Percentiles rank a stretch among this genome's conserved stretches.
These are phyloP conservation scores for Lepidotrigona ventralis DNA, from an alignment of 1,140 invertebrate species.

Conservation along the genomic window DNA sequence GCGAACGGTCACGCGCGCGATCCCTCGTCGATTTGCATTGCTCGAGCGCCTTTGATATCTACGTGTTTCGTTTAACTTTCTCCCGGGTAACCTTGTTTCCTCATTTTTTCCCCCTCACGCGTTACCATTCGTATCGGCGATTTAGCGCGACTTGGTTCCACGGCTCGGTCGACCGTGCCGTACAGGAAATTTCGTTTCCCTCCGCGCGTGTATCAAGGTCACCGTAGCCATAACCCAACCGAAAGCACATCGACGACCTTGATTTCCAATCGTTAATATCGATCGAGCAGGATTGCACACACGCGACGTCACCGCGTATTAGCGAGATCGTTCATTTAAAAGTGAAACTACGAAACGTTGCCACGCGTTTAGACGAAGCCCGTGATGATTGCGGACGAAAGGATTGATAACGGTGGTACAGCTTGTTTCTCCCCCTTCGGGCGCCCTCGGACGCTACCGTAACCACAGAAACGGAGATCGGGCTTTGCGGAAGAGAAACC, in stretches of 20 bases:
- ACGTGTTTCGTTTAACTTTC: conserved; percentile 49
- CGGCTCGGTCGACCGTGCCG: not conserved
- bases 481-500: too few relatives aligned
- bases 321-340: not conserved
- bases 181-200: not conserved
- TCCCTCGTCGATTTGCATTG: conserved; percentile 14
- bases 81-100: conserved; percentile 45
- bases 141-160: conserved; percentile 6
- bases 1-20: conserved; percentile 1
- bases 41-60: conserved; percentile 23
- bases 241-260: not conserved
- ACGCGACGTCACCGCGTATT: not conserved
- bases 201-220: conserved; percentile 1
- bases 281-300: not conserved
- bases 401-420: not conserved
- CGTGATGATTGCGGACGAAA: not conserved
- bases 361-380: not conserved
- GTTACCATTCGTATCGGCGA: conserved; percentile 9
- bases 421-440: too few relatives aligned
- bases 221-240: not conserved
- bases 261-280: conserved; percentile 1
- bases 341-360: conserved; percentile 8
- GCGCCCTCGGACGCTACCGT: not conserved
- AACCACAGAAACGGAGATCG: not conserved
- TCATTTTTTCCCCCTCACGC: conserved; percentile 26